These are phyloP conservation scores for Cairina moschata DNA, from an alignment of 2,113 vertebrate genomes.

Conservation along the genomic window DNA sequence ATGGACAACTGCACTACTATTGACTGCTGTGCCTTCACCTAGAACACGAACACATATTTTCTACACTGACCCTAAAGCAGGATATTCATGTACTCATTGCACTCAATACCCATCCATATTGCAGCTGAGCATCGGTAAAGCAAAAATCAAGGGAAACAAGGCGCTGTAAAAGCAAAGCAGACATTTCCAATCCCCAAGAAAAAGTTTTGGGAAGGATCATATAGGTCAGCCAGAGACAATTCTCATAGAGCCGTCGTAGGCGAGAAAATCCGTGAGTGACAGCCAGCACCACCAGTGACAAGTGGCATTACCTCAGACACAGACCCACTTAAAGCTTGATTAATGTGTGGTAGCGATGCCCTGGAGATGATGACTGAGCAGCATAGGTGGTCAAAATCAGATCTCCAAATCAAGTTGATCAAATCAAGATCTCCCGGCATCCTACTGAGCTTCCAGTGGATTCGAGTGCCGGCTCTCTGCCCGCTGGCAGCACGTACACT, in stretches of 20 bases:
- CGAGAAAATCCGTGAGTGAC: not conserved
- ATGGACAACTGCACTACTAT: rapidly evolving
- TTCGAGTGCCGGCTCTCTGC: not conserved
- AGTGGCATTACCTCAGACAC: constrained; percentile 9
- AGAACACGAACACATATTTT: not conserved
- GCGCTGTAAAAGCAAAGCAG: not conserved
- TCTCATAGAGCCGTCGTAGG: not conserved
- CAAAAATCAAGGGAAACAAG: not conserved
- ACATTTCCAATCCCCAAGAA: not conserved
- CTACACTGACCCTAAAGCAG: not conserved
- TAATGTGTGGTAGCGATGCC: rapidly evolving
- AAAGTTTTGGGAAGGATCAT: not conserved
- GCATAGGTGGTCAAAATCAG: not conserved
- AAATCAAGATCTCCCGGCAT: not conserved
- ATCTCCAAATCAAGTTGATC: not conserved
- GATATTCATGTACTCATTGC: rapidly evolving
- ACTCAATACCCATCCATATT: not conserved
- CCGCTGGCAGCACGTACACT: not conserved
- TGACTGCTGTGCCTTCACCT: not conserved
- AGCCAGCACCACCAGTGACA: not conserved
- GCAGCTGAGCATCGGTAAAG: not conserved
- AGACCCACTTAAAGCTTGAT: not conserved
- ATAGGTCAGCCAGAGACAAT: not conserved
- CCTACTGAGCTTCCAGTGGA: not conserved
- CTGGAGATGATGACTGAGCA: not conserved